phyloP scores from a whole-genome alignment of 2,888 invertebrate species.

The Eumerus sabulonum region DNA sequence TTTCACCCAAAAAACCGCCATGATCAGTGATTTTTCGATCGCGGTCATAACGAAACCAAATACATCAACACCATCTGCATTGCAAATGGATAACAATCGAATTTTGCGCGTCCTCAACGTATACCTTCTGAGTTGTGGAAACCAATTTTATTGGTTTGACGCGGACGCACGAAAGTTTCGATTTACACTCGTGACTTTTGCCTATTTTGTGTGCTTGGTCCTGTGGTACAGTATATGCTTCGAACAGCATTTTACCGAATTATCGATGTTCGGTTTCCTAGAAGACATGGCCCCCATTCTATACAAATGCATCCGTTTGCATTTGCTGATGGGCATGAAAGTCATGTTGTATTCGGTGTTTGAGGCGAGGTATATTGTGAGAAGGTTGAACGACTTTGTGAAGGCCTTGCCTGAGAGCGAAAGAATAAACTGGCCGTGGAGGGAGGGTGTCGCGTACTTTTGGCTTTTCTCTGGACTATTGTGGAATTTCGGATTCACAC shows the following conservation, averaged over 20 bases:
- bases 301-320: slow-evolving; percentile 70
- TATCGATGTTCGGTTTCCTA: slow-evolving; percentile 71
- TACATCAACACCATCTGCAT: background rate
- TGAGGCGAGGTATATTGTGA: slow-evolving; percentile 69
- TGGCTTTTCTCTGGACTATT: slow-evolving; percentile 71
- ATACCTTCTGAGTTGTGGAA: slow-evolving; percentile 70
- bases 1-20: slow-evolving; percentile 8
- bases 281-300: slow-evolving; percentile 73
- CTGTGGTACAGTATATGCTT: slow-evolving; percentile 70
- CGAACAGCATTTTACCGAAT: slow-evolving; percentile 72
- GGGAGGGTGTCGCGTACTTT: slow-evolving; percentile 69
- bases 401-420: slow-evolving; percentile 40
- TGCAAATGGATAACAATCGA: slow-evolving; percentile 71
- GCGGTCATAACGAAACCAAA: slow-evolving; percentile 12
- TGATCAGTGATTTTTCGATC: slow-evolving; percentile 39
- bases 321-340: slow-evolving; percentile 73
- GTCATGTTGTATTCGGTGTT: slow-evolving; percentile 71
- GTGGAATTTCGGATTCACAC: slow-evolving; percentile 69
- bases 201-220: slow-evolving; percentile 67
- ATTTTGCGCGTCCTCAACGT: slow-evolving; percentile 70
- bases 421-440: slow-evolving; percentile 25
- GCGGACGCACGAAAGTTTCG: slow-evolving; percentile 63
- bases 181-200: slow-evolving; percentile 63
- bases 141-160: slow-evolving; percentile 71
- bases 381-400: slow-evolving; percentile 69